Evolutionary conservation across 2,113 vertebrate genomes (phyloP).

Genomic region (Toxostoma redivivum): DNA sequence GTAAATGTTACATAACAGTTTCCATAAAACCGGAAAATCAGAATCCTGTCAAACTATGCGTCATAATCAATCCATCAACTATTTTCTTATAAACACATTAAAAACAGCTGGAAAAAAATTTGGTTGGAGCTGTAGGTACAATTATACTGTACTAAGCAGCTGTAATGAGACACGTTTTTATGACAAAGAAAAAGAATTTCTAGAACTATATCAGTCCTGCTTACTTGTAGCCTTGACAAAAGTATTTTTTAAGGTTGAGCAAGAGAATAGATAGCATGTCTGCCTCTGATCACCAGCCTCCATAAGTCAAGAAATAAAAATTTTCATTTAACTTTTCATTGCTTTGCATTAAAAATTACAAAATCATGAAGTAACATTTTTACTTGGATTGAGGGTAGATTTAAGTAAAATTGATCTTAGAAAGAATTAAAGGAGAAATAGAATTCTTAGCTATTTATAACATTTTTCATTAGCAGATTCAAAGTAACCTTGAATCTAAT

Average conservation of each 20-base stretch:
- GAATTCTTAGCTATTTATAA: background rate
- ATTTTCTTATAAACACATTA: constrained; percentile 41
- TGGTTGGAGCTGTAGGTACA: background rate
- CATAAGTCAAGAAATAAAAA: background rate
- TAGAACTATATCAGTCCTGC: background rate
- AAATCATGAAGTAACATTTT: background rate
- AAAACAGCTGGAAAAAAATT: constrained; percentile 45
- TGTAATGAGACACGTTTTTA: background rate
- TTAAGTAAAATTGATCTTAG: background rate
- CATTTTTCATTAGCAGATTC: background rate
- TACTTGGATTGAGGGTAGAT: background rate
- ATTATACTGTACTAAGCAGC: background rate
- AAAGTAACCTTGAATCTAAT: background rate
- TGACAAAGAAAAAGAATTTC: background rate
- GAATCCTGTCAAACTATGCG: background rate
- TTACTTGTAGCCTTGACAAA: constrained; percentile 16
- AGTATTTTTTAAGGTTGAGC: background rate
- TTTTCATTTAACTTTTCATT: background rate
- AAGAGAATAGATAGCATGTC: background rate
- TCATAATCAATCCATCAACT: constrained; percentile 20
- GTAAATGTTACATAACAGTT: constrained; percentile 31
- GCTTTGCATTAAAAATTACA: background rate
- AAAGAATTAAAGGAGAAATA: background rate
- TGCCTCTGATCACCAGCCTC: background rate
- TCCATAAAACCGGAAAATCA: constrained; percentile 14